phyloP scores from a whole-genome alignment of 1,140 invertebrate species.

The Platyura marginata region DNA sequence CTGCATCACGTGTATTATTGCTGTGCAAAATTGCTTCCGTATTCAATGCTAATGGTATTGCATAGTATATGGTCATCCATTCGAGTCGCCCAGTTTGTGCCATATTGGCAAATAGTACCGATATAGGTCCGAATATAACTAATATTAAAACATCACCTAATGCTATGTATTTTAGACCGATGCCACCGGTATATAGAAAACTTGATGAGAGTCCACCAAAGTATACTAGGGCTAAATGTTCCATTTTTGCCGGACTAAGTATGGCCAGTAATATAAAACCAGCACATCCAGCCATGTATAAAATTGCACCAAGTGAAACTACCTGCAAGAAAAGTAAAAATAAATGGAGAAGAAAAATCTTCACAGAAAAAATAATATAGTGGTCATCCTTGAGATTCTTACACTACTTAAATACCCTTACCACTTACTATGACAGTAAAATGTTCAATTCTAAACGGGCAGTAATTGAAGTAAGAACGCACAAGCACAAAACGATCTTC shows the following conservation, averaged over 20 bases:
- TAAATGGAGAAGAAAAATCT: background rate
- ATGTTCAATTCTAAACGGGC: no score
- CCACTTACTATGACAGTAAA: no score
- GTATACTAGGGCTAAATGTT: slow-evolving; percentile 82
- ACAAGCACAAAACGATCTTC: no score
- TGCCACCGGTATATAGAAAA: slow-evolving; percentile 84
- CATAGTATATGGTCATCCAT: slow-evolving; percentile 78
- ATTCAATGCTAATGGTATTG: slow-evolving; percentile 81
- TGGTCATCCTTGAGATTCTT: no score
- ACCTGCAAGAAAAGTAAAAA: slow-evolving; percentile 25
- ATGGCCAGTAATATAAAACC: slow-evolving; percentile 66
- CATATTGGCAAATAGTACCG: slow-evolving; percentile 86
- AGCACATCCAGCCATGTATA: slow-evolving; percentile 75
- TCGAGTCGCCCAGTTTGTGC: slow-evolving; percentile 73
- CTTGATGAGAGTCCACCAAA: slow-evolving; percentile 93
- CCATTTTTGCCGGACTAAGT: slow-evolving; percentile 78
- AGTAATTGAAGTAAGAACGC: no score
- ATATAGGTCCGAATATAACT: slow-evolving; percentile 84
- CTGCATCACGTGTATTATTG: slow-evolving; percentile 83
- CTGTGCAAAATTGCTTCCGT: slow-evolving; percentile 89
- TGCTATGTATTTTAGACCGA: slow-evolving; percentile 85
- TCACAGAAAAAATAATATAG: background rate
- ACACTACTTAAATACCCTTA: no score
- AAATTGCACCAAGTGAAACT: slow-evolving; percentile 65
- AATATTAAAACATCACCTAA: slow-evolving; percentile 80